Base-by-base conservation (phyloP, 2,797 vertebrate genomes). In the Sebastes cheni region DNA sequence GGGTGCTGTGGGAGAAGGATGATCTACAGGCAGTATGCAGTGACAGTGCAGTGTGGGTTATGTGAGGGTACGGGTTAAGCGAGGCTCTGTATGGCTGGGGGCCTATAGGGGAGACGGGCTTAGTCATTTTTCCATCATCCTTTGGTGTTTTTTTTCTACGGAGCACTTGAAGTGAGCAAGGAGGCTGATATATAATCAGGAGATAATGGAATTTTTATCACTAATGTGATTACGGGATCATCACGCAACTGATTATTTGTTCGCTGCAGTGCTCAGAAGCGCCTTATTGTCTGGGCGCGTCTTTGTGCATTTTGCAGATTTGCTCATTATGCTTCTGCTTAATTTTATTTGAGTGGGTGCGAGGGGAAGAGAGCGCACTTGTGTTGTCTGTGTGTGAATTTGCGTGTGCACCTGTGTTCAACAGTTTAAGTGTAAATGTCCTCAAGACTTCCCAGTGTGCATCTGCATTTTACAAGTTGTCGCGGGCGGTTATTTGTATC, bases 191-290 rank as follows among this genome's bases (percentile, higher is more conserved):
- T 84, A 77, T 91, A 89, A 90, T 88, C 79, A 77, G 68, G 58
- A 80, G 46, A 64, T 89, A 91, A 92, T 91, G 72, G 85, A 82
- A 83, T 89, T 93, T 91, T 90, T 82, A 89, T 92, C 77, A 55
- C 87, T 91, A 84, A 93, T 83, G 82, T 89, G 85, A 91, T 94
- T 91, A 92, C 20, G 58, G 72, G 80, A 91, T 92, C 85, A 82
- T 88, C 77, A 74, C 50, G 10, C 77, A 80, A 82, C 77, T 55
- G 73, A 84, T 91, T 78, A 77, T 89, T 88, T 90, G 74, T 88
- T 89, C 68, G 81, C 61, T 32, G 67, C 74, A 59, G 36, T 75
- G 75, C 76, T 83, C 67, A 62, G 73, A 76, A 87, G 82, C 79
- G 67, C 50, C 52, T 74, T 72, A 81, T 77, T 80, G 76, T 82